Evolutionary conservation across 2,113 vertebrate species (phyloP), one percentile per base, ranked within the genome.

Genomic region (Macquaria australasica): DNA sequence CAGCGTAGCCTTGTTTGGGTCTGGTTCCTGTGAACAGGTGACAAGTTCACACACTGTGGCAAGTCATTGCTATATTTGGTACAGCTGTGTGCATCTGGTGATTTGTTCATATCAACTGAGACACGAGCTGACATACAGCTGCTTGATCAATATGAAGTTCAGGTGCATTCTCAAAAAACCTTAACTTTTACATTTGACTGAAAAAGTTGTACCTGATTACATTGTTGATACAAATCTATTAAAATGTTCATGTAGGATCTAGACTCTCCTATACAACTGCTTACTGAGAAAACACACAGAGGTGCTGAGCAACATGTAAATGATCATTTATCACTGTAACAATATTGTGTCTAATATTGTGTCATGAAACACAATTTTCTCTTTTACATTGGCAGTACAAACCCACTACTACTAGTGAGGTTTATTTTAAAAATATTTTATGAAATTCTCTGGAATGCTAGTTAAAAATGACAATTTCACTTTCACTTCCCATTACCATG

Each of bases 1-100:
- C 43, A 98, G 91, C 0, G 96, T 97, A 1, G 96, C 98, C 91
- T 97, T 98, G 43, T 87, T 90, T 43, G 97, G 95, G 55, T 96
- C 94, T 0, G 96, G 95, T 8, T 98, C 97, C 98, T 99, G 94
- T 34, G 9, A 86, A 78, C 74, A 91, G 72, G 78, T 86, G 60
- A 80, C 51, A 82, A 66, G 86, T 82, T 88, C 80, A 68, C 86
- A 91, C 43, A 71, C 28, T 74, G 73, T 45, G 39, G 2, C 31
- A 77, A 18, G 62, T 58, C 56, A 76, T 31, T 51, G 0, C 79
- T 86, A 63, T 77, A 69, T 79, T 73, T 82, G 45, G 37, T 53
- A 53, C 1, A 72, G 45, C 14, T 31, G 31, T 66, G 41, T 67
- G 20, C n/a, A 41, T 67, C 43, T 34, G 37, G 8, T 14, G 34